Conservation (phyloP, 2,888 invertebrate genomes). For the Tetheella fluctuosa region DNA sequence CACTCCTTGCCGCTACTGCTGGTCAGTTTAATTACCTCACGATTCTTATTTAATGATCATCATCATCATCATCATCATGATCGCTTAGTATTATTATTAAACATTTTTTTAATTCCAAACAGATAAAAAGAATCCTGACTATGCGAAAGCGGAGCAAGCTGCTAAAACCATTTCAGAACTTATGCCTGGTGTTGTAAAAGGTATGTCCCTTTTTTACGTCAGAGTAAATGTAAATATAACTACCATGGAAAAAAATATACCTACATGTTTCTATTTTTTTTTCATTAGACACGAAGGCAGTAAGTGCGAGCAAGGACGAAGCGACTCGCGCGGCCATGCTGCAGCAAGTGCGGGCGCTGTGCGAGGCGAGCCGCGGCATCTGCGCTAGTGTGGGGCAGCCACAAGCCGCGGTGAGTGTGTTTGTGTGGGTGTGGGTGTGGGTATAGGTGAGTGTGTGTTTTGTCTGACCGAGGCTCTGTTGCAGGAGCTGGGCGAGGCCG, state of each 20-base stretch:
- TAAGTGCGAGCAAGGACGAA: conserved; percentile 40
- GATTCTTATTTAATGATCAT: too few species aligned
- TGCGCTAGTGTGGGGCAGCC: conserved; percentile 37
- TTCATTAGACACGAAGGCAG: conserved; percentile 46
- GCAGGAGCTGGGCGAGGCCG: conserved; percentile 45
- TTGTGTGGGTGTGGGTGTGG: background rate
- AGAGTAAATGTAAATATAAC: background rate
- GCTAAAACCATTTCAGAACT: conserved; percentile 34
- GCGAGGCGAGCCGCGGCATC: conserved; percentile 39
- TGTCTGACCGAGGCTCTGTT: conserved; percentile 10
- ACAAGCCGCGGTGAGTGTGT: conserved; percentile 28
- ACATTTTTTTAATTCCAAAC: conserved; percentile 10
- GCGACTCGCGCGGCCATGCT: conserved; percentile 33
- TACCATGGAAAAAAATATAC: background rate
- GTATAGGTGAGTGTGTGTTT: background rate
- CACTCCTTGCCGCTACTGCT: conserved; percentile 36
- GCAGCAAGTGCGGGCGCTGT: conserved; percentile 43
- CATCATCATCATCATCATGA: background rate
- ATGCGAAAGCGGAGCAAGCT: conserved; percentile 33
- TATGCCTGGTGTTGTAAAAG: conserved; percentile 35
- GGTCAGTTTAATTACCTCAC: conserved; percentile 24
- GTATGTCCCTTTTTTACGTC: background rate
- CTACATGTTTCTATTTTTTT: background rate
- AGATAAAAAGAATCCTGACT: conserved; percentile 45
- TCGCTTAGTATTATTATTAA: conserved; percentile 15